Base-by-base conservation (phyloP, 2,888 invertebrate genomes). In the Onchidella celtica region DNA sequence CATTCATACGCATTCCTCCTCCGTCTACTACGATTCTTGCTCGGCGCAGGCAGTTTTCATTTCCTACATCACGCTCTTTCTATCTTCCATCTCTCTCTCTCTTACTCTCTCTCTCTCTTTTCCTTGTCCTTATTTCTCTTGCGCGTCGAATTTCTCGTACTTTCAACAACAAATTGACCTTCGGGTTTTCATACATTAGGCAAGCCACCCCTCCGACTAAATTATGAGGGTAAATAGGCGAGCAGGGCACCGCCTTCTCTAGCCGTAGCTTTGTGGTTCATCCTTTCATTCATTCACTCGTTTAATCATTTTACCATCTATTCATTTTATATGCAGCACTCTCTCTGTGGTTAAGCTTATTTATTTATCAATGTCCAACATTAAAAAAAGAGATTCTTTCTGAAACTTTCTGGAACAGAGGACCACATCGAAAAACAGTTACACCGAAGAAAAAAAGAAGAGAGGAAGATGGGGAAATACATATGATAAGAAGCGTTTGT, bases 41-140 rank as follows among this genome's bases (percentile, higher is more conserved):
- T n/a, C n/a, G n/a, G n/a, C n/a, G n/a, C n/a, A n/a, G n/a, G n/a
- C n/a, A n/a, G n/a, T n/a, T n/a, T n/a, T n/a, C 17, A 17, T 47
- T 47, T 11, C 57, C 68, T 77, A 3, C 65, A 47, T 78, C 36
- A 55, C 70, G 59, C 24, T 61, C 70, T 78, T 9, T 61, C 70
- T n/a, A 47, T n/a, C 59, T 38, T 68, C 68, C 57, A 55, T 55
- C 29, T 65, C 47, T 73, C 40, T 40, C 40, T 36, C 32, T 32
- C 38, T 40, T n/a, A 59, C 68, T 79, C 38, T 79, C 14, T 72
- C 61, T 65, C 63, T 32, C 61, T 40, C 14, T 65, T 55, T 29
- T 47, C 32, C 74, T 63, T 32, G 6, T 61, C 66, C 57, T 34
- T 57, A n/a, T n/a, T n/a, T 59, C 59, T 68, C 69, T 69, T 40